A percentile compares a stretch with the other conserved stretches of the same genome.
Conservation (phyloP, 2,888 invertebrate species). For the Pomacea canaliculata region DNA sequence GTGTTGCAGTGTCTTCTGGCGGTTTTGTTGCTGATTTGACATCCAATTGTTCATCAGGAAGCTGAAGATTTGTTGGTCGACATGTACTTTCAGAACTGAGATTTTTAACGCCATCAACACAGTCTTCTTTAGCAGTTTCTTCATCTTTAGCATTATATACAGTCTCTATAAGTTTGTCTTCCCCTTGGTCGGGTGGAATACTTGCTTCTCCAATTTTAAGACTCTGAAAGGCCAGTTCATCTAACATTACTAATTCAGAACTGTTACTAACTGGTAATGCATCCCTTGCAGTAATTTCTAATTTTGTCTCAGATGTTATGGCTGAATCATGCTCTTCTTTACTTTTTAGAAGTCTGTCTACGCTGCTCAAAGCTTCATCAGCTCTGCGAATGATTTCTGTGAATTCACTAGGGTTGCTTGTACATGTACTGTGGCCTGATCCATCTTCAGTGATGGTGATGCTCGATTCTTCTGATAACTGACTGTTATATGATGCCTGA, state of each 20-base stretch:
- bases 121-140: neutral
- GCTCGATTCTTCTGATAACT: slow-evolving; percentile 23
- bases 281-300: no score
- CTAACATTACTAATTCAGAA: no score
- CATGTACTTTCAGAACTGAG: neutral
- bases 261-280: no score
- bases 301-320: no score
- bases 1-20: no score
- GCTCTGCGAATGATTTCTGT: slow-evolving; percentile 16
- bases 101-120: neutral
- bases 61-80: neutral
- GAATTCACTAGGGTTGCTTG: neutral
- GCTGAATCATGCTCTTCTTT: no score
- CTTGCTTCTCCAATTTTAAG: neutral
- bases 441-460: neutral
- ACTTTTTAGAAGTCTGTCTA: slow-evolving; percentile 12
- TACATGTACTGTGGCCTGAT: neutral
- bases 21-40: neutral
- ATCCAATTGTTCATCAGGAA: no score
- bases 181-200: neutral
- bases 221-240: neutral
- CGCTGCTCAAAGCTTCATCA: slow-evolving; percentile 25
- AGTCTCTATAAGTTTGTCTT: neutral
- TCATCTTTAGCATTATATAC: neutral
- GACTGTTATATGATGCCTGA: slow-evolving; percentile 26